A percentile compares a stretch with the other conserved stretches of the same genome.
Evolutionary conservation across 2,797 vertebrate species (phyloP).

Genomic region (Platalea minor): DNA sequence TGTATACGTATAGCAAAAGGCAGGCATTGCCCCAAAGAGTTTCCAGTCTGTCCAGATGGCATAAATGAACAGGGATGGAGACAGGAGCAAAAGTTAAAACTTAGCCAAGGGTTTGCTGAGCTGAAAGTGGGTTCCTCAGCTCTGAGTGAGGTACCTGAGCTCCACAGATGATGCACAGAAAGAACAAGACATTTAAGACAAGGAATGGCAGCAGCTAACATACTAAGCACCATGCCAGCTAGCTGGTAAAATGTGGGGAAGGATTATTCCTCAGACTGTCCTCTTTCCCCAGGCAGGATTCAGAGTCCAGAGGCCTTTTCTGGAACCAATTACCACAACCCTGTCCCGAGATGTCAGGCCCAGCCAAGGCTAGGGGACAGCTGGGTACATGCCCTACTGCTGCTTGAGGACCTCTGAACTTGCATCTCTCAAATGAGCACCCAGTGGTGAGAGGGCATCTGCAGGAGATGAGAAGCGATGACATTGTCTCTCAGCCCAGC

Average conservation of each 20-base stretch:
- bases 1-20: not conserved
- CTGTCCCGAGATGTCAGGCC: not conserved
- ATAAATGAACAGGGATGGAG: not conserved
- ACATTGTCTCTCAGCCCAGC: not conserved
- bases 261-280: not conserved
- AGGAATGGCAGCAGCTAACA: not conserved
- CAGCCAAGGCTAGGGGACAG: not conserved
- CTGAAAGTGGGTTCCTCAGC: not conserved
- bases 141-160: not conserved
- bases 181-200: not conserved
- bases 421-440: not conserved
- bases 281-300: not conserved
- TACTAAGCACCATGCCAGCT: not conserved
- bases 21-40: not conserved
- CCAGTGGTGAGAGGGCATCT: rapidly evolving
- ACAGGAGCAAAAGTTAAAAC: not conserved
- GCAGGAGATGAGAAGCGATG: not conserved
- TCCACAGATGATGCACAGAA: not conserved
- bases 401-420: not conserved
- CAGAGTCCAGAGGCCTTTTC: not conserved
- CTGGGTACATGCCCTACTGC: rapidly evolving
- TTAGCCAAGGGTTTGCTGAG: not conserved
- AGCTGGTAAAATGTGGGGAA: not conserved
- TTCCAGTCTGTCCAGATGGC: not conserved
- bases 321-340: not conserved